Conservation (phyloP, 1,140 invertebrate genomes). For the Brachionus asplanchnoidis region DNA sequence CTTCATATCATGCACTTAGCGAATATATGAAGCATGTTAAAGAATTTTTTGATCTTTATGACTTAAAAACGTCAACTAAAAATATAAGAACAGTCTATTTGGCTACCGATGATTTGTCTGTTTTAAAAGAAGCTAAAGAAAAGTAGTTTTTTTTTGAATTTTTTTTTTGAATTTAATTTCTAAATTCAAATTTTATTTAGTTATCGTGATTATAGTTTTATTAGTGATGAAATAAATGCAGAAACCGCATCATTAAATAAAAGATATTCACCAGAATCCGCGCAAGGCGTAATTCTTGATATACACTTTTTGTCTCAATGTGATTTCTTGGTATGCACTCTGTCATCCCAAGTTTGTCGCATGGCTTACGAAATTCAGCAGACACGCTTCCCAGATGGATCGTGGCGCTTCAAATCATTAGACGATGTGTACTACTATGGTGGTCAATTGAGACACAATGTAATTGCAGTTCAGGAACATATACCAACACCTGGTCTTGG, state of each 20-base stretch:
- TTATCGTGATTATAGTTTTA: slow-evolving; percentile 77
- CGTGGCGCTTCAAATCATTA: slow-evolving; percentile 75
- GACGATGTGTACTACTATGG: slow-evolving; percentile 97
- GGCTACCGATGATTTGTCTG: slow-evolving; percentile 75
- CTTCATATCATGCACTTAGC: slow-evolving; percentile 83
- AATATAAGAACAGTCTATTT: slow-evolving; percentile 71
- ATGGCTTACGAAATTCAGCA: slow-evolving; percentile 96
- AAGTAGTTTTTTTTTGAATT: slow-evolving; percentile 50
- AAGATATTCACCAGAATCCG: slow-evolving; percentile 77
- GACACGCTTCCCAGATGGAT: slow-evolving; percentile 74
- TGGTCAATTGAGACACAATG: slow-evolving; percentile 82
- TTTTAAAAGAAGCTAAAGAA: slow-evolving; percentile 58
- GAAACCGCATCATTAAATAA: slow-evolving; percentile 80
- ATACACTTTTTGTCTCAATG: slow-evolving; percentile 78
- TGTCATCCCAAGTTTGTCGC: slow-evolving; percentile 91
- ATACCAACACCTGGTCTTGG: slow-evolving; percentile 62
- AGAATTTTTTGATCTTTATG: slow-evolving; percentile 72
- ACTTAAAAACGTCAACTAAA: slow-evolving; percentile 62
- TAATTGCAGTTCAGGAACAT: slow-evolving; percentile 71
- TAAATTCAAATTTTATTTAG: slow-evolving; percentile 52
- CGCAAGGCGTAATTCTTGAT: slow-evolving; percentile 84
- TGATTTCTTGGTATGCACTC: slow-evolving; percentile 89
- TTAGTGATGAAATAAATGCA: slow-evolving; percentile 67
- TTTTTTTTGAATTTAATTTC: not conserved
- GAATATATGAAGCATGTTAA: slow-evolving; percentile 94